Conservation (phyloP, 1,140 invertebrate species). For the roundworm (Caenorhabditis elegans) region DNA sequence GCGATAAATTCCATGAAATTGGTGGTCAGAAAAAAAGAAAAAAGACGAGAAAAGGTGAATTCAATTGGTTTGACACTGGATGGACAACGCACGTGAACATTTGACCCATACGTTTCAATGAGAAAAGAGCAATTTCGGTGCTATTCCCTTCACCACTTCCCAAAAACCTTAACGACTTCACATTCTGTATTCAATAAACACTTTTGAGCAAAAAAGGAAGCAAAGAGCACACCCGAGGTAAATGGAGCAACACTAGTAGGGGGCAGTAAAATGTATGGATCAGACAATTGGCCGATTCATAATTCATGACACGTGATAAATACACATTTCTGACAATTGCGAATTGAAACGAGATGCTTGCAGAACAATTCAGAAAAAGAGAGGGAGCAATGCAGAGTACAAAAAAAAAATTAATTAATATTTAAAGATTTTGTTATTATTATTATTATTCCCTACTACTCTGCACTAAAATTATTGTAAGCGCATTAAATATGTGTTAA, state of each 20-base stretch:
- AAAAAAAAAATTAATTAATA: no score
- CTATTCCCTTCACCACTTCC: not conserved
- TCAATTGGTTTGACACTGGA: not conserved
- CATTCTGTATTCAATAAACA: constrained; percentile 33
- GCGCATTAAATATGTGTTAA: no score
- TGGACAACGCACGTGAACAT: not conserved
- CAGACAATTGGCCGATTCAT: constrained; percentile 31
- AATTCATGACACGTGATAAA: constrained; percentile 30
- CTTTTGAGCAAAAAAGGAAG: constrained; percentile 30
- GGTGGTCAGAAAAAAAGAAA: not conserved
- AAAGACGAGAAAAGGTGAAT: not conserved
- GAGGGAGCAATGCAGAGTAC: no score
- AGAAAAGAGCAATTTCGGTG: not conserved
- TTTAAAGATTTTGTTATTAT: no score
- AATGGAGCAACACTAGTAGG: constrained; percentile 1
- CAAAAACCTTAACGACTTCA: constrained; percentile 29
- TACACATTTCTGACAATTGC: not conserved
- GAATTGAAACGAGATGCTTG: not conserved
- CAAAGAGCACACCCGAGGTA: not conserved
- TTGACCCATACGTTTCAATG: not conserved
- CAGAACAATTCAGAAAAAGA: no score
- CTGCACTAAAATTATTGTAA: no score
- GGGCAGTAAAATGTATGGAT: not conserved
- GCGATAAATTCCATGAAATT: no score
- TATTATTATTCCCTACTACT: no score